A percentile compares a stretch with the other conserved stretches of the same genome.
Conservation (phyloP, 2,113 vertebrate genomes). For the Gnathonemus echidnorhynchus region DNA sequence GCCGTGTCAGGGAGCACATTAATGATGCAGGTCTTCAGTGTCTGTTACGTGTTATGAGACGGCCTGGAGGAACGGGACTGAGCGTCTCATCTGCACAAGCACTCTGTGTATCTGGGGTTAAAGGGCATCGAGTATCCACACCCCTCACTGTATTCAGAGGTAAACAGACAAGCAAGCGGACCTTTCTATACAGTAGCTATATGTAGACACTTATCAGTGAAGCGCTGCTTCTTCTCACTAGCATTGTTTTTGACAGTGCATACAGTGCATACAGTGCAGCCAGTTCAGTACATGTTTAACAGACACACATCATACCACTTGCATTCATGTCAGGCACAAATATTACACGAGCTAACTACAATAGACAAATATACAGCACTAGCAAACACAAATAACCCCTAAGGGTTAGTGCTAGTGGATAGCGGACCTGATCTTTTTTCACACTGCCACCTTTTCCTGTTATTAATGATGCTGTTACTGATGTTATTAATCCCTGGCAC, state of each 20-base stretch:
- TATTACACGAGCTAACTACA: neutral
- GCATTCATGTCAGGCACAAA: too few species aligned
- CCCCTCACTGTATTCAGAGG: neutral
- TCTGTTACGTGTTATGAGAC: conserved; percentile 18
- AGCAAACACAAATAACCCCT: neutral
- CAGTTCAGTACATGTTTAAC: neutral
- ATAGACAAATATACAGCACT: neutral
- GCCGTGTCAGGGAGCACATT: conserved; percentile 16
- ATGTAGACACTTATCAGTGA: neutral
- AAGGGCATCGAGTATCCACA: neutral
- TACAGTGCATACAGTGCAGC: too few species aligned
- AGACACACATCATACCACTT: neutral
- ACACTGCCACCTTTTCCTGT: neutral
- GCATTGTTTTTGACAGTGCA: neutral
- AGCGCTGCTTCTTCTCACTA: neutral
- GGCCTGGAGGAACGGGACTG: neutral
- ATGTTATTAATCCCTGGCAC: neutral
- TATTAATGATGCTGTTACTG: neutral
- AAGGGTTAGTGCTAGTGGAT: neutral
- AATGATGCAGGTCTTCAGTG: conserved; percentile 19
- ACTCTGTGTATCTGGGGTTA: neutral
- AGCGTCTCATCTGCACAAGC: neutral
- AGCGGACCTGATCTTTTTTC: neutral
- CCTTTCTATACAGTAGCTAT: neutral
- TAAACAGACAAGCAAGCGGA: neutral